Evolutionary conservation across 2,888 invertebrate genomes (phyloP).

Genomic region (Andrena camellia): DNA sequence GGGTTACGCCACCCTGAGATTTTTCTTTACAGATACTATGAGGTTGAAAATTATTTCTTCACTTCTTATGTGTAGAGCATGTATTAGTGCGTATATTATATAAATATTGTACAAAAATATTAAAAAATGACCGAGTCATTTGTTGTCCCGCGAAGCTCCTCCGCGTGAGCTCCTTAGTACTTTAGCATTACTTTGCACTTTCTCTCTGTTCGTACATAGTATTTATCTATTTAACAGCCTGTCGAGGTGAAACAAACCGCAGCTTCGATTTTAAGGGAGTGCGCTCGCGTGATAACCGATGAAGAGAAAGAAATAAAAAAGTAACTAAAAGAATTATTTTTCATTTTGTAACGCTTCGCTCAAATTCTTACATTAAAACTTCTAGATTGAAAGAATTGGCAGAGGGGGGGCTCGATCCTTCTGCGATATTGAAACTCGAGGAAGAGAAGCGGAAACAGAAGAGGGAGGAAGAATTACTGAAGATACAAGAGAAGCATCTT

Average conservation of each 20-base stretch:
- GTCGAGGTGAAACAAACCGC: conserved; percentile 64
- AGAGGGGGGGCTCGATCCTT: conserved; percentile 44
- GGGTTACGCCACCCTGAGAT: too few species aligned
- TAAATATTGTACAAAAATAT: too few species aligned
- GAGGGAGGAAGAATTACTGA: conserved; percentile 48
- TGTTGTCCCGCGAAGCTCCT: too few species aligned
- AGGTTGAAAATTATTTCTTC: too few species aligned
- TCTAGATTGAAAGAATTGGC: conserved; percentile 49
- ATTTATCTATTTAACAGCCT: conserved; percentile 37
- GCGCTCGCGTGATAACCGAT: conserved; percentile 56
- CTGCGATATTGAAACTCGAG: conserved; percentile 42
- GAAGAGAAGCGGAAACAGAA: conserved; percentile 38
- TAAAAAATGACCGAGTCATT: too few species aligned
- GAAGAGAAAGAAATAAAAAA: conserved; percentile 66
- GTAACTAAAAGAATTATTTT: conserved; percentile 27
- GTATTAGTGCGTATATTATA: too few species aligned
- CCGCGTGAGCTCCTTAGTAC: too few species aligned
- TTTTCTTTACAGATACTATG: too few species aligned
- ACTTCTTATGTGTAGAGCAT: too few species aligned
- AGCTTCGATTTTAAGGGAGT: conserved; percentile 64
- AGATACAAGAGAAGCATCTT: conserved; percentile 55
- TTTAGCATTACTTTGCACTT: background rate
- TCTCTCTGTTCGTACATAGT: background rate
- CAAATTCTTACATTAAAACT: background rate
- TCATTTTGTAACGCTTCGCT: background rate